Evolutionary conservation across 2,797 vertebrate genomes (phyloP).

Genomic region (Meda fulgida): DNA sequence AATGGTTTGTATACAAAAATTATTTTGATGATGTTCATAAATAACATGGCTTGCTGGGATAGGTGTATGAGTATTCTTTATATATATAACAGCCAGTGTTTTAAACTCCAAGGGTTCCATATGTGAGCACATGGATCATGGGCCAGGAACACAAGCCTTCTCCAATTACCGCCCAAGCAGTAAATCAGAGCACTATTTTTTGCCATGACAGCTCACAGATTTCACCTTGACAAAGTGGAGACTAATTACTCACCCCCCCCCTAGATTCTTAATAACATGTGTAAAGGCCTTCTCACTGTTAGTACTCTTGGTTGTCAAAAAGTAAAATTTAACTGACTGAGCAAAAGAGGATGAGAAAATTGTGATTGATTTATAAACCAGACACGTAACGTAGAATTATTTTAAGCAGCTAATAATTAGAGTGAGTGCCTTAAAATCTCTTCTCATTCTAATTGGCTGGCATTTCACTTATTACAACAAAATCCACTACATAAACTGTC

Average conservation of each 20-base stretch:
- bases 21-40: not conserved
- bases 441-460: not conserved
- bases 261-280: not conserved
- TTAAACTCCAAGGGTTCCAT: slow-evolving; percentile 5
- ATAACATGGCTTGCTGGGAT: not conserved
- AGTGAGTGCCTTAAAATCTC: not conserved
- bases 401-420: not conserved
- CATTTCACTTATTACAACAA: not conserved
- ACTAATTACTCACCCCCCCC: not conserved
- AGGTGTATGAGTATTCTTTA: slow-evolving; percentile 2
- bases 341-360: not conserved
- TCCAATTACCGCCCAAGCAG: slow-evolving; percentile 15
- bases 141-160: not conserved
- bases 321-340: slow-evolving; percentile 11
- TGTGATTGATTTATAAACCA: not conserved
- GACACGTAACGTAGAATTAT: not conserved
- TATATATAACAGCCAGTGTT: slow-evolving; percentile 10
- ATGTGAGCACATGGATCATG: not conserved
- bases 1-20: not conserved
- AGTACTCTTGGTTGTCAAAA: slow-evolving; percentile 16
- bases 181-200: slow-evolving; percentile 23
- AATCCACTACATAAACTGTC: not conserved
- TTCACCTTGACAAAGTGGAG: slow-evolving; percentile 33
- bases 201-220: slow-evolving; percentile 5
- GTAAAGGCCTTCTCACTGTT: not conserved